phyloP scores from a whole-genome alignment of 2,113 vertebrate species.

The Ginglymostoma cirratum region DNA sequence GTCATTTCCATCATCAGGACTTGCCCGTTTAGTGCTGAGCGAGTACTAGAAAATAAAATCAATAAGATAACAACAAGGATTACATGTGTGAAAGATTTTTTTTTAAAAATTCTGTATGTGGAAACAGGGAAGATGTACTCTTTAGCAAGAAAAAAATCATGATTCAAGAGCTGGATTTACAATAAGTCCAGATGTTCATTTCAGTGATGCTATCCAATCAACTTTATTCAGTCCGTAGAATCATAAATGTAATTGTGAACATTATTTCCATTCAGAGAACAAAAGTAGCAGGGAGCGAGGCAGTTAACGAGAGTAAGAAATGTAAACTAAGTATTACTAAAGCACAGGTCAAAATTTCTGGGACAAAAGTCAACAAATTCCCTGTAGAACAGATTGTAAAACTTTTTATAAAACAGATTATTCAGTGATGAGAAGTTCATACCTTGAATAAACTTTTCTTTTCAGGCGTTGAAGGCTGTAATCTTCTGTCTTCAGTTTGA shows the following conservation, averaged over 20 bases:
- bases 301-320: neutral
- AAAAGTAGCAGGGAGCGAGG: neutral
- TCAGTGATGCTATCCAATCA: neutral
- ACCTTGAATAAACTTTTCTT: constrained; percentile 94
- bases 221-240: neutral
- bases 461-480: constrained; percentile 85
- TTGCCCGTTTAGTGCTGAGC: constrained; percentile 80
- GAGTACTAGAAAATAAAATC: constrained; percentile 70
- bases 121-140: neutral
- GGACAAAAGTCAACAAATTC: neutral
- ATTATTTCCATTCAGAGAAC: neutral
- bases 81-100: neutral
- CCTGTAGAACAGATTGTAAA: neutral
- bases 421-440: constrained; percentile 38
- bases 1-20: constrained; percentile 85
- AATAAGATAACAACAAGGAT: neutral
- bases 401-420: neutral
- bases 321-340: neutral
- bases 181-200: neutral
- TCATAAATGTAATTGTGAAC: neutral
- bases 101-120: neutral
- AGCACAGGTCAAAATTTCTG: neutral
- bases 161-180: neutral
- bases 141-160: neutral
- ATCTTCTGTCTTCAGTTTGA: constrained; percentile 84